phyloP scores from a whole-genome alignment of 2,888 invertebrate genomes.

The Alentia gelatinosa region DNA sequence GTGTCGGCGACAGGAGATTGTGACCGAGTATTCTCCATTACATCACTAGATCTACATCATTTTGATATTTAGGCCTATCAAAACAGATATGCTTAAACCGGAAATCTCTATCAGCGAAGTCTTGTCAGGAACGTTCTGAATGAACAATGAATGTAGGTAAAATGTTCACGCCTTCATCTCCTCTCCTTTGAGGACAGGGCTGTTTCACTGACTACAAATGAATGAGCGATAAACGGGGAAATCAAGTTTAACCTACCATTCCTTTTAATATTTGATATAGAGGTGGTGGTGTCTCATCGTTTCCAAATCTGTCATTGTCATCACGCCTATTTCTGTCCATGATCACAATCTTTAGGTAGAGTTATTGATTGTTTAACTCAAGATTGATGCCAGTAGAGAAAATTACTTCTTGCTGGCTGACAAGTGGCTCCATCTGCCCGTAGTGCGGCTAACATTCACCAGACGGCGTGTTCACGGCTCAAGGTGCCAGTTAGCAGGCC shows the following conservation, averaged over 20 bases:
- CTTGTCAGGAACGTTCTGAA: not conserved
- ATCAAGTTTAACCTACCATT: not conserved
- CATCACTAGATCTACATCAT: not conserved
- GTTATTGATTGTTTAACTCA: no score
- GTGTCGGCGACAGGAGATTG: no score
- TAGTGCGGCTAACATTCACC: no score
- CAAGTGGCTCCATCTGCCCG: no score
- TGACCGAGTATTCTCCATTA: not conserved
- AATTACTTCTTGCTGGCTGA: no score
- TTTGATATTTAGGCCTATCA: not conserved
- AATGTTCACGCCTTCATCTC: not conserved
- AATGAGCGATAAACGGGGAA: not conserved
- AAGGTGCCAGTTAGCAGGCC: no score
- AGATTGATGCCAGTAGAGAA: no score
- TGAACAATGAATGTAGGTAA: not conserved
- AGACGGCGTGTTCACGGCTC: no score
- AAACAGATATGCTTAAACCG: not conserved
- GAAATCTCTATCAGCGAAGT: not conserved
- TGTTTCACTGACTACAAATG: not conserved
- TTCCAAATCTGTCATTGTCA: not conserved
- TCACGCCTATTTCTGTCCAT: not conserved
- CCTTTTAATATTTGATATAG: slow-evolving; percentile 2
- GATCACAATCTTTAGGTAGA: not conserved
- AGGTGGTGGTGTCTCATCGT: not conserved
- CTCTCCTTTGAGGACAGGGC: not conserved